Conservation (phyloP, 2,797 vertebrate genomes). For the Potorous gilbertii region DNA sequence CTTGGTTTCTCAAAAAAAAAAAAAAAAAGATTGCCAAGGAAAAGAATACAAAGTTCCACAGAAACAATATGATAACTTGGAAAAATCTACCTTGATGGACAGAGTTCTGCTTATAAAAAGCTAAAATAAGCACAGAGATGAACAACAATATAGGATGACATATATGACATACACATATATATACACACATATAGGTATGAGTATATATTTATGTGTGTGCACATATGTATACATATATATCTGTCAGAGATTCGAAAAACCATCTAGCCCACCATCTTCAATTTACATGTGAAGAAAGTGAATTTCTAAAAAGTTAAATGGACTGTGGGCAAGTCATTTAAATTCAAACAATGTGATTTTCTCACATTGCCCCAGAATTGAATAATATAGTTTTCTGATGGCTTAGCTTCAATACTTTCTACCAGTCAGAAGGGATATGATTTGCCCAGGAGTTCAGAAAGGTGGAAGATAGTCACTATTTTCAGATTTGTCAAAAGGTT, state of each 20-base stretch:
- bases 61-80: neutral
- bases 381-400: neutral
- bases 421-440: neutral
- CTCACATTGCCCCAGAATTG: neutral
- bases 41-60: neutral
- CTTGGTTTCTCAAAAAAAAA: neutral
- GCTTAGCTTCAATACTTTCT: neutral
- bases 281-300: neutral
- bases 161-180: too few species aligned
- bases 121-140: neutral
- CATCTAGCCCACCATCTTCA: too few species aligned
- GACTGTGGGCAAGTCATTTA: neutral
- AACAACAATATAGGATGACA: neutral
- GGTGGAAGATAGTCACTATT: neutral
- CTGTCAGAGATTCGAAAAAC: neutral
- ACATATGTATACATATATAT: neutral
- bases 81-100: neutral
- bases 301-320: neutral
- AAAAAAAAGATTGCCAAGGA: neutral
- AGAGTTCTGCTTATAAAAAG: neutral
- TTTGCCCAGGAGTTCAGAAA: neutral
- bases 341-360: neutral
- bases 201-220: too few species aligned
- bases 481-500: neutral
- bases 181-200: too few species aligned